phyloP scores from a whole-genome alignment of 2,797 vertebrate species.

The Pipistrellus pygmaeus region DNA sequence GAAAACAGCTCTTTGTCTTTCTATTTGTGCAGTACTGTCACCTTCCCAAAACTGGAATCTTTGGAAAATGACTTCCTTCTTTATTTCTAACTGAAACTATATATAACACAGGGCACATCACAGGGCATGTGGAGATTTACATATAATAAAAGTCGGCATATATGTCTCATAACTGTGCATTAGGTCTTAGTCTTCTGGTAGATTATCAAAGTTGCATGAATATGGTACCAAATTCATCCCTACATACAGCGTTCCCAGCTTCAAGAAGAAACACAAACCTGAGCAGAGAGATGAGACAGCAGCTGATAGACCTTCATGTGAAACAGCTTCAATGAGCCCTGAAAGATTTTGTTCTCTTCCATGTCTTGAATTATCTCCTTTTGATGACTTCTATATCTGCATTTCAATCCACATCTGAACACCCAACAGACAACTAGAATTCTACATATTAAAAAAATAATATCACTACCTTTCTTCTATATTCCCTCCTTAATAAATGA shows the following conservation, averaged over 20 bases:
- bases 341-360: not conserved
- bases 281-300: not conserved
- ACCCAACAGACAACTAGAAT: not conserved
- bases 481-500: not conserved
- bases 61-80: conserved; percentile 10
- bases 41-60: conserved; percentile 35
- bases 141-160: not conserved
- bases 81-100: conserved; percentile 16
- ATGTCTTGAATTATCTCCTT: not conserved
- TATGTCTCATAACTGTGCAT: not conserved
- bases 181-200: not conserved
- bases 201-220: not conserved
- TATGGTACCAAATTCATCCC: not conserved
- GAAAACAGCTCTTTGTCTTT: not conserved
- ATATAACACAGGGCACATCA: not conserved
- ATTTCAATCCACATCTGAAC: not conserved
- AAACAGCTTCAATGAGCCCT: not conserved
- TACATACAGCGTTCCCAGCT: not conserved
- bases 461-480: not conserved
- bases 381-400: not conserved
- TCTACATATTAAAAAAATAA: not conserved
- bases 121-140: not conserved
- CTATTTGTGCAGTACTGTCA: not conserved
- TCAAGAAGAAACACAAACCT: not conserved
- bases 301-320: not conserved